Evolutionary conservation across 2,888 invertebrate species (phyloP).

Genomic region (Portevinia maculata): DNA sequence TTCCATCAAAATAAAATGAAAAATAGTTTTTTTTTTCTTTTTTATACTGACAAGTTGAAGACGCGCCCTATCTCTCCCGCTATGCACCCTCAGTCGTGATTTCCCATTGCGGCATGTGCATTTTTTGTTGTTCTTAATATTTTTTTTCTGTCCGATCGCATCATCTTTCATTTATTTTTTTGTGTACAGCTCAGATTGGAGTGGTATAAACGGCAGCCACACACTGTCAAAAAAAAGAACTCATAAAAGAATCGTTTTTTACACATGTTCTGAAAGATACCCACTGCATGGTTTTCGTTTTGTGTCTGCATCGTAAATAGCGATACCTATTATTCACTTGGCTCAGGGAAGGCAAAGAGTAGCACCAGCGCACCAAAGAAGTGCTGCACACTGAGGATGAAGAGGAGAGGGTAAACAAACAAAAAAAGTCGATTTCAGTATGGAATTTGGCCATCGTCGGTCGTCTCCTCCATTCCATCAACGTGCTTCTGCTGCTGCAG

Average conservation of each 20-base stretch:
- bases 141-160: slow-evolving; percentile 61
- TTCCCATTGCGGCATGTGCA: slow-evolving; percentile 55
- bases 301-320: slow-evolving; percentile 72
- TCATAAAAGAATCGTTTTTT: slow-evolving; percentile 68
- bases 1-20: slow-evolving; percentile 31
- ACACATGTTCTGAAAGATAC: slow-evolving; percentile 72
- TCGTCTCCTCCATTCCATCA: slow-evolving; percentile 51
- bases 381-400: slow-evolving; percentile 7
- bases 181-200: slow-evolving; percentile 56
- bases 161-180: slow-evolving; percentile 70
- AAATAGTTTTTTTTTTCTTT: slow-evolving; percentile 15
- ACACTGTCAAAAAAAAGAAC: slow-evolving; percentile 56
- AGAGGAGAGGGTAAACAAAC: slow-evolving; percentile 65
- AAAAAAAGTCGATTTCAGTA: slow-evolving; percentile 65
- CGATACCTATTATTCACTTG: slow-evolving; percentile 73
- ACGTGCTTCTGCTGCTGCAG: slow-evolving; percentile 74
- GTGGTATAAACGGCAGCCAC: slow-evolving; percentile 69
- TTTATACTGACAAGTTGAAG: slow-evolving; percentile 60
- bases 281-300: slow-evolving; percentile 70
- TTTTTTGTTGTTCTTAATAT: slow-evolving; percentile 31
- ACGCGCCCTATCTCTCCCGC: slow-evolving; percentile 70
- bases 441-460: slow-evolving; percentile 71
- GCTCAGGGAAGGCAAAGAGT: slow-evolving; percentile 54
- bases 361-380: slow-evolving; percentile 20
- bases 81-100: slow-evolving; percentile 64